A percentile compares a stretch with the other conserved stretches of the same genome.
These are phyloP conservation scores for Scortum barcoo DNA, from an alignment of 2,113 vertebrate species.

Conservation along the genomic window DNA sequence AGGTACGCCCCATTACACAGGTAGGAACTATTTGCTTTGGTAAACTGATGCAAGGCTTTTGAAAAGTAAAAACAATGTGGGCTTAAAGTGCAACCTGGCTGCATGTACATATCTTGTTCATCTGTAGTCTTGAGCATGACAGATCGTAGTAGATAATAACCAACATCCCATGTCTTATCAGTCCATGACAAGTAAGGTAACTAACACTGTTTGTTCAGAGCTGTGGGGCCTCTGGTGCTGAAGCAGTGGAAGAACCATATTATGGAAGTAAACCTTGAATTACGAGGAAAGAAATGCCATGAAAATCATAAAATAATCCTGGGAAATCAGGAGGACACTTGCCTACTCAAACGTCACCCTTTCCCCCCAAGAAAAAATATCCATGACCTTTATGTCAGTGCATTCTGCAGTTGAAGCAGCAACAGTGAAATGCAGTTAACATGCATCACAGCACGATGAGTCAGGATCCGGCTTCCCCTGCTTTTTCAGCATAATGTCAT, in stretches of 20 bases:
- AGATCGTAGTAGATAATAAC: not conserved
- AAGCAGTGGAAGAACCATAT: slow-evolving; percentile 20
- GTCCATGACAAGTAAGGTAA: not conserved
- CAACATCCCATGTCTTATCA: not conserved
- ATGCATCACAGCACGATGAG: not conserved
- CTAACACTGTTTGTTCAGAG: not conserved
- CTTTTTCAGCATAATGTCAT: not conserved
- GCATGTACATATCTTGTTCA: not conserved
- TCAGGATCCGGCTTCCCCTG: not conserved
- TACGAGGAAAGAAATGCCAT: not conserved
- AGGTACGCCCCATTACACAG: slow-evolving; percentile 83
- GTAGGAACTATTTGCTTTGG: not conserved
- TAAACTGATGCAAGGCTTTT: not conserved
- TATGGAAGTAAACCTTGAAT: not conserved
- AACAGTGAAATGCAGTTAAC: not conserved
- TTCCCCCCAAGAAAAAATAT: not conserved
- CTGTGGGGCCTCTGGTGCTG: slow-evolving; percentile 8
- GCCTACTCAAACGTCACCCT: not conserved
- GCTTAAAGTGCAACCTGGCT: not conserved
- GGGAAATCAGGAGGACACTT: not conserved
- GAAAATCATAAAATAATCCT: slow-evolving; percentile 25
- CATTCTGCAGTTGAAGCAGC: not conserved
- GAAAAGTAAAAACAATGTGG: not conserved
- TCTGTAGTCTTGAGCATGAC: not conserved
- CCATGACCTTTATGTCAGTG: not conserved